A percentile compares a stretch with the other conserved stretches of the same genome.
These are phyloP conservation scores for Diaperis boleti DNA, from an alignment of 2,888 invertebrate genomes.

Conservation along the genomic window DNA sequence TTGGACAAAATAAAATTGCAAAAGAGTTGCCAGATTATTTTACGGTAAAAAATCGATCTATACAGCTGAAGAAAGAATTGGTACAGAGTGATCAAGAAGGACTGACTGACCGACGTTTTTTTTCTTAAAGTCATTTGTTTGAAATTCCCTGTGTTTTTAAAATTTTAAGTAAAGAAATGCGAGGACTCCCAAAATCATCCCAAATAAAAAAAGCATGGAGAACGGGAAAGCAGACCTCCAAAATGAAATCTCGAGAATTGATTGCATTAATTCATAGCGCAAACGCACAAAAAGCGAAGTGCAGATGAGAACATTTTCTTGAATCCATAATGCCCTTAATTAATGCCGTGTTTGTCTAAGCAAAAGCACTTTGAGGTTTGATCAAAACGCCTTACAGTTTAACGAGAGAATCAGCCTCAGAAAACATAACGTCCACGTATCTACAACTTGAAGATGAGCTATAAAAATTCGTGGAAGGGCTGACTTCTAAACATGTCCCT, in stretches of 20 bases:
- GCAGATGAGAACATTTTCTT: constrained; percentile 20
- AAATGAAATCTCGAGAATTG: constrained; percentile 12
- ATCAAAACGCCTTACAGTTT: constrained; percentile 21
- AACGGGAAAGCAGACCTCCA: too few species aligned
- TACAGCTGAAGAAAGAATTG: too few species aligned
- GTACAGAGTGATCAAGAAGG: too few species aligned
- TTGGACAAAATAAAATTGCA: too few species aligned
- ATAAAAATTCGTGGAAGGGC: constrained; percentile 10
- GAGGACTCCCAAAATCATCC: too few species aligned
- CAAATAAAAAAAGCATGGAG: too few species aligned
- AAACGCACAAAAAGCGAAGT: constrained; percentile 18
- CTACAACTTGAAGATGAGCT: constrained; percentile 2
- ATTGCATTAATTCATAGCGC: constrained; percentile 15
- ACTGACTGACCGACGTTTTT: too few species aligned
- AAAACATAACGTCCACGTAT: background rate
- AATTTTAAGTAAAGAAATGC: too few species aligned
- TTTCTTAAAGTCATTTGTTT: too few species aligned
- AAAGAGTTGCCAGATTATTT: too few species aligned
- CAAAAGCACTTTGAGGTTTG: constrained; percentile 28
- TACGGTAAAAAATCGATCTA: too few species aligned
- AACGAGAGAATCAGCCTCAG: constrained; percentile 8
- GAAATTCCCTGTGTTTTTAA: too few species aligned
- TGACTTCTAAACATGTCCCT: constrained; percentile 18
- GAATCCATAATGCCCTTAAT: constrained; percentile 27
- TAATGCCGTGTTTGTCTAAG: constrained; percentile 24